phyloP scores from a whole-genome alignment of 1,140 invertebrate genomes.

The Episyrphus balteatus region DNA sequence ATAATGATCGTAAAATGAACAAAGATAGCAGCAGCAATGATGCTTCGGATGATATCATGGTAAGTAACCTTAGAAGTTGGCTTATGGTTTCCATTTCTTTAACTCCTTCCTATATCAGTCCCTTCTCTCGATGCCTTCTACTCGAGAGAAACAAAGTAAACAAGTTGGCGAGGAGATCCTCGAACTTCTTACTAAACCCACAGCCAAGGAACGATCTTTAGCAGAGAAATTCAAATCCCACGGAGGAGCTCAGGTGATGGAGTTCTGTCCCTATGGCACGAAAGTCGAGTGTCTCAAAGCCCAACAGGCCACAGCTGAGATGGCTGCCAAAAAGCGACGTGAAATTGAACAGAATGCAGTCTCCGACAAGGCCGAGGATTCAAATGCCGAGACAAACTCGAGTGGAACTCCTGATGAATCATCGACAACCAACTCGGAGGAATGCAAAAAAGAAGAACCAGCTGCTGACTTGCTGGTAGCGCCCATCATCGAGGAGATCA shows the following conservation, averaged over 20 bases:
- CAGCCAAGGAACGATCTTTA: conserved; percentile 87
- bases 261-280: conserved; percentile 94
- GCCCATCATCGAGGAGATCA: not conserved
- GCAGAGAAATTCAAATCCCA: conserved; percentile 92
- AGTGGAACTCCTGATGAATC: conserved; percentile 29
- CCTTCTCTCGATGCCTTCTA: conserved; percentile 83
- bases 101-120: conserved; percentile 43
- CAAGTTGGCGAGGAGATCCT: conserved; percentile 93
- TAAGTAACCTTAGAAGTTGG: too few species aligned
- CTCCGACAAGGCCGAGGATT: conserved; percentile 1
- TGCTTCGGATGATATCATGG: conserved; percentile 53
- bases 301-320: conserved; percentile 39
- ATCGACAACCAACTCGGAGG: conserved; percentile 1
- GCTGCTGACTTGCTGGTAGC: too few species aligned
- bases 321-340: conserved; percentile 30
- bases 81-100: too few species aligned
- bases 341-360: conserved; percentile 6
- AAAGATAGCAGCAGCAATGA: conserved; percentile 42
- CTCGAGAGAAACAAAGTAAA: conserved; percentile 89
- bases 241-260: conserved; percentile 86
- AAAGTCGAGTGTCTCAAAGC: conserved; percentile 74
- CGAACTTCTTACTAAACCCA: conserved; percentile 86
- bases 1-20: conserved; percentile 3
- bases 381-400: not conserved
- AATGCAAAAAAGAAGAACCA: conserved; percentile 20